Conservation (phyloP, 2,797 vertebrate genomes). For the Euphonia xanthogaster region DNA sequence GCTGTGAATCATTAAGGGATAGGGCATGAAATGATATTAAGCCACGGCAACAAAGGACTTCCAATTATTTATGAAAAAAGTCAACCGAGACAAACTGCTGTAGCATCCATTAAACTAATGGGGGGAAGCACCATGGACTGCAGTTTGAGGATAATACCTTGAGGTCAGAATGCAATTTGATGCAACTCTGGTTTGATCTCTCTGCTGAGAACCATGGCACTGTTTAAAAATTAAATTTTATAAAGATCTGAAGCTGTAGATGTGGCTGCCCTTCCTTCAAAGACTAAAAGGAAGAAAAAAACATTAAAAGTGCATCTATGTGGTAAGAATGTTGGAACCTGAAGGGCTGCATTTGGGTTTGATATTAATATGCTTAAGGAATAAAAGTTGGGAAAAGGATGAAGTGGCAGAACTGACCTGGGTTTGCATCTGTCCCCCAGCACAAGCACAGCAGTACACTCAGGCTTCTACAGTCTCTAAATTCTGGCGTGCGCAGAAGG, state of each 20-base stretch:
- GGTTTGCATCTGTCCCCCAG: not conserved
- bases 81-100: conserved; percentile 57
- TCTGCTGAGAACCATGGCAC: conserved; percentile 25
- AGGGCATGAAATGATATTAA: conserved; percentile 56
- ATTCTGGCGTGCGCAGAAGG: not conserved
- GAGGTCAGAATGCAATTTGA: conserved; percentile 52
- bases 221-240: conserved; percentile 4
- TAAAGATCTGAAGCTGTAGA: not conserved
- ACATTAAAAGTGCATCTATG: not conserved
- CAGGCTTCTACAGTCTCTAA: not conserved
- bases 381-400: not conserved
- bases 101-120: conserved; percentile 65
- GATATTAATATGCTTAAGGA: not conserved
- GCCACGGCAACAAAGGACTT: conserved; percentile 32
- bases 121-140: conserved; percentile 43
- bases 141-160: conserved; percentile 37
- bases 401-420: not conserved
- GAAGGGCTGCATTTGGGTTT: not conserved
- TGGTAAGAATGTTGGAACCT: not conserved
- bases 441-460: not conserved
- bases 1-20: conserved; percentile 50
- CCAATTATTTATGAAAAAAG: conserved; percentile 64
- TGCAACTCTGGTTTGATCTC: conserved; percentile 38
- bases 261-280: not conserved
- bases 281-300: not conserved